Evolutionary conservation across 1,140 invertebrate species (phyloP), one percentile per base, ranked within the genome.

Genomic region (Coenobita brevimanus): DNA sequence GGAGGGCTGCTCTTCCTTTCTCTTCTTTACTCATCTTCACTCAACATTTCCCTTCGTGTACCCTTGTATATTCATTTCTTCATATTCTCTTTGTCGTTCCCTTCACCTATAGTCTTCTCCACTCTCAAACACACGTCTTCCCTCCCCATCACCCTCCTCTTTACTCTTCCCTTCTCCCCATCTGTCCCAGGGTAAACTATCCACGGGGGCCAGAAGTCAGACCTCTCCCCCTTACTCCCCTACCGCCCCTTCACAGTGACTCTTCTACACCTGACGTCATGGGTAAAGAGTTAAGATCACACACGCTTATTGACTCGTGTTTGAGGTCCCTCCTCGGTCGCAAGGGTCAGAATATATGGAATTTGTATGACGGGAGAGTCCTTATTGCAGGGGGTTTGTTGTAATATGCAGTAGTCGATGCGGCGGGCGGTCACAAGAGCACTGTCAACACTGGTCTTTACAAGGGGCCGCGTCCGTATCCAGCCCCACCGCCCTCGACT

Each of bases 401-500:
- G 84, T 87, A 87, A 87, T 87, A 87, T 87, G 84, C 84, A 87
- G 84, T 87, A 87, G 84, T 87, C 84, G 84, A 87, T 87, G 84
- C 80, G 84, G 84, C 84, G 84, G 80, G 84, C 84, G 84, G 84
- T 87, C 76, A 64, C 76, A 41, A 87, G 84, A 87, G 84, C 84
- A 87, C 57, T 87, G 84, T 87, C 76, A 87, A 87, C 84, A 87
- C 84, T 81, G 84, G 64, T 80, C 84, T 81, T 81, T 80, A 87
- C 84, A 87, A 87, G 84, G 84, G 84, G 21, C 84, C 64, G 62
- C 60, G 79, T 76, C 76, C 54, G 17, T 41, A 71, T 64, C 78
- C 21, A 78, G n/a, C 21, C 73, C 3, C 73, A 2, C 3, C 17
- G 50, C 50, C n/a, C 8, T 64, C 41, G 75, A 57, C 60, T 86